phyloP scores from a whole-genome alignment of 2,888 invertebrate genomes.

The Alcis repandata region DNA sequence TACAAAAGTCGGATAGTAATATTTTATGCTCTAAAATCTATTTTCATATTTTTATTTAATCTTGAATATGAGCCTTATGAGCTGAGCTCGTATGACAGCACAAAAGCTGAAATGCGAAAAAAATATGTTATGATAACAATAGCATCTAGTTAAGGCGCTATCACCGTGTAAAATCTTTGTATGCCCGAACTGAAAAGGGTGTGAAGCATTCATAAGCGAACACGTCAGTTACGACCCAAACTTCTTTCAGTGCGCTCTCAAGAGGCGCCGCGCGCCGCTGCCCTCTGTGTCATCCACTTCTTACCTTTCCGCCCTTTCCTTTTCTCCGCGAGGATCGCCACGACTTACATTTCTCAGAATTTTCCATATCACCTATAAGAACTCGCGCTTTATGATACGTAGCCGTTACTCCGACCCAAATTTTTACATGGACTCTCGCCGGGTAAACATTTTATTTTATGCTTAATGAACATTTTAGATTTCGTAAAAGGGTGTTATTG shows the following conservation, averaged over 20 bases:
- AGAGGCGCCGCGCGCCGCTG: conserved; percentile 61
- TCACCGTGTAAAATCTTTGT: conserved; percentile 63
- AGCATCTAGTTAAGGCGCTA: conserved; percentile 59
- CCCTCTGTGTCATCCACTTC: conserved; percentile 73
- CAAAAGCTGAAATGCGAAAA: conserved; percentile 47
- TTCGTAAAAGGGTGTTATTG: conserved; percentile 59
- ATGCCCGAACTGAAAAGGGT: conserved; percentile 63
- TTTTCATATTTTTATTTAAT: neutral
- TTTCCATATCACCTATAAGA: conserved; percentile 54
- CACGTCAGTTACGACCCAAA: conserved; percentile 76
- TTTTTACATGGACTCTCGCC: conserved; percentile 45
- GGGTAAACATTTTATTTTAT: conserved; percentile 50
- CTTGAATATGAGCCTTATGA: no score
- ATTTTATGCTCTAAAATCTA: neutral
- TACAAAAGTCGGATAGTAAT: neutral
- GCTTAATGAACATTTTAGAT: conserved; percentile 58
- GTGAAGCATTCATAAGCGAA: conserved; percentile 76
- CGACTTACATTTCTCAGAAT: conserved; percentile 60
- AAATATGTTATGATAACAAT: conserved; percentile 54
- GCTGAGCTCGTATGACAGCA: conserved; percentile 6
- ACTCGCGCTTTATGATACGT: conserved; percentile 55
- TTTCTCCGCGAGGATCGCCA: conserved; percentile 57
- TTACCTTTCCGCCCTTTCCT: conserved; percentile 62
- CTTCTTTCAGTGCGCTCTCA: conserved; percentile 75
- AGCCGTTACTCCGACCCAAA: conserved; percentile 53